A percentile compares a stretch with the other conserved stretches of the same genome.
phyloP scores from a whole-genome alignment of 2,797 vertebrate genomes.

The Falco peregrinus region DNA sequence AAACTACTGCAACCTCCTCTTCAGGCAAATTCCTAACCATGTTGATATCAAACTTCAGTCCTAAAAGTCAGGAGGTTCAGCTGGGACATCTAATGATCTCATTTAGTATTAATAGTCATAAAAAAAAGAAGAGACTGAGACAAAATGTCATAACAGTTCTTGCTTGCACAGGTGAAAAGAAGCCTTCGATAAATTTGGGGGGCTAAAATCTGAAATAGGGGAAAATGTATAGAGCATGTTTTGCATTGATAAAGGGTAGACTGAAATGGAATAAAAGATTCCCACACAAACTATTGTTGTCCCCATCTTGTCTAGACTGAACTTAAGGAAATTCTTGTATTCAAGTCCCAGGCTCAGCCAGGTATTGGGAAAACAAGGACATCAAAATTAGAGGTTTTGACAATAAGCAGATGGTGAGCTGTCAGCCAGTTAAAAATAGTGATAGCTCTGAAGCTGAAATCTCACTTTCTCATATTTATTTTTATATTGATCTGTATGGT shows the following conservation, averaged over 20 bases:
- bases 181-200: not conserved
- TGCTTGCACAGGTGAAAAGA: not conserved
- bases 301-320: not conserved
- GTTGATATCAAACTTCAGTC: not conserved
- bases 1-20: slow-evolving; percentile 34
- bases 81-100: not conserved
- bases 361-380: not conserved
- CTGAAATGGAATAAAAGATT: not conserved
- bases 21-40: slow-evolving; percentile 51
- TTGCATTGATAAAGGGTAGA: not conserved
- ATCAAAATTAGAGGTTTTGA: not conserved
- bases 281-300: not conserved
- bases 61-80: slow-evolving; percentile 21
- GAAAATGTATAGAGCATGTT: not conserved
- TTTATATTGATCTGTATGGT: not conserved
- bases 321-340: not conserved
- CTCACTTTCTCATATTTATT: not conserved
- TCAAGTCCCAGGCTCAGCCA: not conserved
- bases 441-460: not conserved
- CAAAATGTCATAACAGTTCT: not conserved
- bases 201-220: not conserved
- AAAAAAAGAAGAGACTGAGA: not conserved
- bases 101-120: not conserved
- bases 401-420: not conserved
- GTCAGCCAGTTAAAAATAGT: not conserved